Conservation (phyloP, 2,888 invertebrate genomes). For the Drosophila atroscutellata region DNA sequence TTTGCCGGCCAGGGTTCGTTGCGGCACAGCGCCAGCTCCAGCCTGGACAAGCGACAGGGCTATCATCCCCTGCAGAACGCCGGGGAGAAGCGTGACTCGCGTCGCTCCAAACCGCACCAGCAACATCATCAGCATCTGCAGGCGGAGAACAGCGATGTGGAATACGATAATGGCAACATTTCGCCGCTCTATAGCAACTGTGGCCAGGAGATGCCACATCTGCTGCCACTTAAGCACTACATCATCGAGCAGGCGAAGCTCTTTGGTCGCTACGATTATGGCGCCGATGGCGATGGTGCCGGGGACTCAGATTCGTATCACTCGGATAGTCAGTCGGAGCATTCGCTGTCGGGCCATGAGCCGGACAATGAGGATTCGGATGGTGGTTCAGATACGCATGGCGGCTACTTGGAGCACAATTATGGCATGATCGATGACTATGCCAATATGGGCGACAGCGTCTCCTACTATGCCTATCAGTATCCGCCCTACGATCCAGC, state of each 20-base stretch:
- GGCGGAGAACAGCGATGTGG: slow-evolving; percentile 85
- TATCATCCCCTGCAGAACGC: slow-evolving; percentile 52
- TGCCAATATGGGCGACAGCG: slow-evolving; percentile 86
- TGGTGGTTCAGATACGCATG: slow-evolving; percentile 88
- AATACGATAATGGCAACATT: slow-evolving; percentile 87
- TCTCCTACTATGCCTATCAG: slow-evolving; percentile 88
- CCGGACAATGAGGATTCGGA: slow-evolving; percentile 92
- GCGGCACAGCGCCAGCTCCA: slow-evolving; percentile 78
- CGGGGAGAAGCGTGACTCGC: slow-evolving; percentile 74
- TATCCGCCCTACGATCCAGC: slow-evolving; percentile 87
- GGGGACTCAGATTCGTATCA: slow-evolving; percentile 91
- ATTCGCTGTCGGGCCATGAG: slow-evolving; percentile 89
- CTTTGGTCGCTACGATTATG: slow-evolving; percentile 89
- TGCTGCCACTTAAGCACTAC: slow-evolving; percentile 94
- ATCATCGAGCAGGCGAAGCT: slow-evolving; percentile 93
- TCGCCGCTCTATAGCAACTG: slow-evolving; percentile 90
- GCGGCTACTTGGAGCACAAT: slow-evolving; percentile 88
- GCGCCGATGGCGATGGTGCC: slow-evolving; percentile 79
- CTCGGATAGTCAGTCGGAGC: slow-evolving; percentile 90
- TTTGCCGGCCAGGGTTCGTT: slow-evolving; percentile 64
- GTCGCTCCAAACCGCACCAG: slow-evolving; percentile 67
- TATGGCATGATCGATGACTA: slow-evolving; percentile 85
- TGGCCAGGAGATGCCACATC: slow-evolving; percentile 90
- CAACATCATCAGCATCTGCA: slow-evolving; percentile 74
- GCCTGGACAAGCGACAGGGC: slow-evolving; percentile 76